Conservation (phyloP, 2,113 vertebrate genomes). For the Synchiropus splendidus region DNA sequence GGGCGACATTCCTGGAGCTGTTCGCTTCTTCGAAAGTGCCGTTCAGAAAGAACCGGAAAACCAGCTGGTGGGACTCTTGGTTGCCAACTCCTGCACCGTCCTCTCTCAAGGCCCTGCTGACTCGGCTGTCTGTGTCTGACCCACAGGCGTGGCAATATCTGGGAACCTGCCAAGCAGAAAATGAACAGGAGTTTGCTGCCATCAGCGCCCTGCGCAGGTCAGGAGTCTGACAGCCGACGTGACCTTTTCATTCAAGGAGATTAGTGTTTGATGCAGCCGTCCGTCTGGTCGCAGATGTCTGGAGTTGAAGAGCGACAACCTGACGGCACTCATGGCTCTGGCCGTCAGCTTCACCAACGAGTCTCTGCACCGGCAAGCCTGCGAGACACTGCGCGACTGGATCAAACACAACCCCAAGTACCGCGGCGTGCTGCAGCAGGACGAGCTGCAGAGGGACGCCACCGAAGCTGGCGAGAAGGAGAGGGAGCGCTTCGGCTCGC, state of each 20-base stretch:
- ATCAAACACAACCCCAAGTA: slow-evolving; percentile 82
- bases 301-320: slow-evolving; percentile 89
- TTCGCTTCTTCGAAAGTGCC: slow-evolving; percentile 89
- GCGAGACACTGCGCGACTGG: slow-evolving; percentile 91
- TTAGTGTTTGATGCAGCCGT: too few species aligned
- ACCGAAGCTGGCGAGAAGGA: slow-evolving; percentile 59
- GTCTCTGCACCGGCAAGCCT: slow-evolving; percentile 93
- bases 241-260: not conserved
- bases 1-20: slow-evolving; percentile 90
- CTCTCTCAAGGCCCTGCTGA: not conserved
- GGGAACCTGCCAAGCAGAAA: slow-evolving; percentile 96
- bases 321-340: slow-evolving; percentile 88
- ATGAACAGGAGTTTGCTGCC: slow-evolving; percentile 91
- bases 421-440: slow-evolving; percentile 68
- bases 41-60: slow-evolving; percentile 87
- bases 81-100: not conserved
- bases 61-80: slow-evolving; percentile 76
- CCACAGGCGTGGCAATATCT: slow-evolving; percentile 94
- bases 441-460: slow-evolving; percentile 32
- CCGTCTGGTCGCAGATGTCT: slow-evolving; percentile 78
- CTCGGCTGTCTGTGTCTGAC: slow-evolving; percentile 1
- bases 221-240: slow-evolving; percentile 24
- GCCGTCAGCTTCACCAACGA: slow-evolving; percentile 97
- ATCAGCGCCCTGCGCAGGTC: slow-evolving; percentile 94
- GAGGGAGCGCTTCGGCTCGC: slow-evolving; percentile 76